A percentile compares a stretch with the other conserved stretches of the same genome.
Evolutionary conservation across 2,797 vertebrate species (phyloP).

Genomic region (Psittacula derbiana): DNA sequence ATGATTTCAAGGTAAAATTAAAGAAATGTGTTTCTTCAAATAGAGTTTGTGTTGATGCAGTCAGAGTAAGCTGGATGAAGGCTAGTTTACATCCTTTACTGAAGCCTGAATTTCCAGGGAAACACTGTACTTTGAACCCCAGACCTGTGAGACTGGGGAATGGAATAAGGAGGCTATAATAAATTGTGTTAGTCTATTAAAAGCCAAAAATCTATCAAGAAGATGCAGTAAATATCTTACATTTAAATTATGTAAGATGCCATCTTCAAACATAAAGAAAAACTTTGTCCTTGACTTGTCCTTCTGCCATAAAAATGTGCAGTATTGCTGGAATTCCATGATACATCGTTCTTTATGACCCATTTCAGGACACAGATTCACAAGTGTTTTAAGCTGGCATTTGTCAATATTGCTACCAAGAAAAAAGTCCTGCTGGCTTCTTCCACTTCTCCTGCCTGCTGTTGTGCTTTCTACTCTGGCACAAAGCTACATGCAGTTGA

Average conservation of each 20-base stretch:
- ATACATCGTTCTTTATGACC: background rate
- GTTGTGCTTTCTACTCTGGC: background rate
- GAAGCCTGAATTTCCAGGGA: background rate
- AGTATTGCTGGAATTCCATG: background rate
- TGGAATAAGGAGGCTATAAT: background rate
- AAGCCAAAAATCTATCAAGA: background rate
- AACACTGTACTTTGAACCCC: background rate
- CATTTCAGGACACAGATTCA: background rate
- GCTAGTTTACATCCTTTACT: background rate
- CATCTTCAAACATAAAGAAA: constrained; percentile 6
- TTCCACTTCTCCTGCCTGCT: background rate
- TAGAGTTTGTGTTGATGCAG: background rate
- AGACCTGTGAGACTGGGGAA: background rate
- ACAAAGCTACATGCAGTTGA: background rate
- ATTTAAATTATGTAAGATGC: constrained; percentile 26
- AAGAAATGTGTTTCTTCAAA: constrained; percentile 22
- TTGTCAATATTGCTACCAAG: background rate
- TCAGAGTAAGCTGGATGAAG: background rate
- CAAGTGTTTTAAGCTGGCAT: background rate
- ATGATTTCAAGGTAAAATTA: constrained; percentile 45
- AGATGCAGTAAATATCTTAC: background rate
- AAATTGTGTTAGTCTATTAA: background rate
- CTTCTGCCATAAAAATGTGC: background rate
- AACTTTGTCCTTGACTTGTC: background rate
- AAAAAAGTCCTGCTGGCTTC: background rate